Conservation (phyloP, 1,140 invertebrate genomes). For the Neodiprion fabricii region DNA sequence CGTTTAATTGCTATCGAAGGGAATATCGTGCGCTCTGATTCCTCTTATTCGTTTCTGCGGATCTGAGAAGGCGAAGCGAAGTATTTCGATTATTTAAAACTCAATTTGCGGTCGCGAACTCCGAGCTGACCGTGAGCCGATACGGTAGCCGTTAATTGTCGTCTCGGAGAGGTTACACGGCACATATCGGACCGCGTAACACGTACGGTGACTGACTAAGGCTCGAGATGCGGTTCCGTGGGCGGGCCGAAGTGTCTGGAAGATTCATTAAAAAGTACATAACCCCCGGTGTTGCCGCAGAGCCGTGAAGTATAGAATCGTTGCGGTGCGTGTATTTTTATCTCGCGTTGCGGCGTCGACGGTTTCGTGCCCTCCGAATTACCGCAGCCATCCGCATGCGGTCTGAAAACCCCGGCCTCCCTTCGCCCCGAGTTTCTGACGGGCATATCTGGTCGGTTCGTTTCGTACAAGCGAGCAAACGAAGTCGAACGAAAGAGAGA, state of each 20-base stretch:
- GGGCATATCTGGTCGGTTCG: neutral
- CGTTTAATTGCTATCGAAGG: no score
- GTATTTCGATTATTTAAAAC: no score
- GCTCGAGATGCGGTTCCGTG: conserved; percentile 9
- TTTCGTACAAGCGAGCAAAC: neutral
- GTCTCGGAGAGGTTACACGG: neutral
- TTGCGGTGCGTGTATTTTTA: conserved; percentile 14
- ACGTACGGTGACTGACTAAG: neutral
- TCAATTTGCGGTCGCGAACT: neutral
- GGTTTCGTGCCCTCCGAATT: neutral
- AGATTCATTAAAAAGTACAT: conserved; percentile 19
- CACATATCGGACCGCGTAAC: conserved; percentile 4
- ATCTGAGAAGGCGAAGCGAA: no score
- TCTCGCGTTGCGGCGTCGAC: neutral
- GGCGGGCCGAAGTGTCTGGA: neutral
- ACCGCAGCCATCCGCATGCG: no score
- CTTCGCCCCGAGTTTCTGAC: neutral
- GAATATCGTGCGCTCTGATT: no score
- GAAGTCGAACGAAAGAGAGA: no score
- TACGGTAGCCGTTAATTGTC: conserved; percentile 17
- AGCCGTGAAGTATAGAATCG: neutral
- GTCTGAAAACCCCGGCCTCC: neutral
- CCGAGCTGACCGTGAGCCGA: conserved; percentile 7
- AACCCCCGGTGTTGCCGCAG: no score
- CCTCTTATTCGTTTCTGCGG: no score